phyloP scores from a whole-genome alignment of 2,797 vertebrate genomes.

The Coendou prehensilis region DNA sequence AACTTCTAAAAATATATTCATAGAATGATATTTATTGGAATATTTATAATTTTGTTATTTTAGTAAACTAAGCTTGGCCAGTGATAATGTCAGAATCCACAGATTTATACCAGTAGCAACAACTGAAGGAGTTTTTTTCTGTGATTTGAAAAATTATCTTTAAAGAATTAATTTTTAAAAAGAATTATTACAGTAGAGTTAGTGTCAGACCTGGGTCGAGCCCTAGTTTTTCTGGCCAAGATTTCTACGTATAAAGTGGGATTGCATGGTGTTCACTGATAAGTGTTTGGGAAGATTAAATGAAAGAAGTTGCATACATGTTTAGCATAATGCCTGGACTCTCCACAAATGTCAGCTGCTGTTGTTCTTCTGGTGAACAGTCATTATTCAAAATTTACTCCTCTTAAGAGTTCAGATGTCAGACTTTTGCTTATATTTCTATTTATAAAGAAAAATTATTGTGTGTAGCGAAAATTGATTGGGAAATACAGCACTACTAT shows the following conservation, averaged over 20 bases:
- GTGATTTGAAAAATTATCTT: slow-evolving; percentile 13
- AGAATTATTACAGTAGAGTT: background rate
- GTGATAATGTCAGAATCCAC: background rate
- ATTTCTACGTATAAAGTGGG: background rate
- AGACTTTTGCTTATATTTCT: background rate
- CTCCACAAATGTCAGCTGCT: background rate
- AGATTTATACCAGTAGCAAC: background rate
- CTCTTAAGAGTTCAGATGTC: background rate
- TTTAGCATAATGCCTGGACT: background rate
- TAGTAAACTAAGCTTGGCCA: slow-evolving; percentile 7
- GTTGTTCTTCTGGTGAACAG: background rate
- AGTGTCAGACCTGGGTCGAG: background rate
- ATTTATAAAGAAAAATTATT: slow-evolving; percentile 15
- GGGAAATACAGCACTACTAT: background rate
- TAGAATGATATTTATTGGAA: background rate
- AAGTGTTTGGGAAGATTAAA: background rate
- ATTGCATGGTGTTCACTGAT: background rate
- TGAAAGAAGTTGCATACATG: background rate
- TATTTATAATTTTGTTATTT: slow-evolving; percentile 45
- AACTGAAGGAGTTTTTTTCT: background rate
- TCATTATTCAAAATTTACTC: background rate
- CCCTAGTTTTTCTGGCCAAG: background rate
- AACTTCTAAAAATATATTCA: background rate
- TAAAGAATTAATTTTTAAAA: slow-evolving; percentile 8
- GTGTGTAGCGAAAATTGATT: background rate